Percentiles rank a stretch among this genome's conserved stretches.
phyloP scores from a whole-genome alignment of 2,888 invertebrate species.

The Globia sparganii region DNA sequence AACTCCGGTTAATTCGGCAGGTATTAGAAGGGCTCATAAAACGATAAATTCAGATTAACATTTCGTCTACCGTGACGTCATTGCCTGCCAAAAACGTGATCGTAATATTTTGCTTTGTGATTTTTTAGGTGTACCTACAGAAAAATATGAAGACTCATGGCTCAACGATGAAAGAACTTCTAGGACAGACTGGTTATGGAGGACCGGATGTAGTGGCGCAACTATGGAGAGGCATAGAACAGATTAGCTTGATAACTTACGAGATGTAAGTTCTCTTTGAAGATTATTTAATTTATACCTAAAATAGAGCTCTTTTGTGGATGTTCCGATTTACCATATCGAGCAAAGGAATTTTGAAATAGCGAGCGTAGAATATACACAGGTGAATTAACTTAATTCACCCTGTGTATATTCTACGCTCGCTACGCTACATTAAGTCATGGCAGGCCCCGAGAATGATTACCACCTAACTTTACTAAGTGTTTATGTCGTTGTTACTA shows the following conservation, averaged over 20 bases:
- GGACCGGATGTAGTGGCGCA: no score
- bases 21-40: conserved; percentile 48
- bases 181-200: not conserved
- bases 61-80: conserved; percentile 52
- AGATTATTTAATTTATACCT: not conserved
- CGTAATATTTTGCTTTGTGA: conserved; percentile 29
- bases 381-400: no score
- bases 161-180: not conserved
- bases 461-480: no score
- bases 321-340: not conserved
- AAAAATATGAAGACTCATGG: not conserved
- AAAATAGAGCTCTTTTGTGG: not conserved
- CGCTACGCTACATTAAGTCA: no score
- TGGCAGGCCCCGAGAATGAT: no score
- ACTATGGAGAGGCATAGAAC: not conserved
- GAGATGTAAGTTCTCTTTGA: not conserved
- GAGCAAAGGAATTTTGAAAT: not conserved
- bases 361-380: not conserved
- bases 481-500: no score
- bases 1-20: conserved; percentile 52
- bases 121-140: not conserved
- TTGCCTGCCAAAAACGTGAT: conserved; percentile 26
- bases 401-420: no score
- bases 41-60: conserved; percentile 52
- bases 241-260: not conserved